phyloP scores from a whole-genome alignment of 1,140 invertebrate genomes.

The Diploscapter pachys region DNA sequence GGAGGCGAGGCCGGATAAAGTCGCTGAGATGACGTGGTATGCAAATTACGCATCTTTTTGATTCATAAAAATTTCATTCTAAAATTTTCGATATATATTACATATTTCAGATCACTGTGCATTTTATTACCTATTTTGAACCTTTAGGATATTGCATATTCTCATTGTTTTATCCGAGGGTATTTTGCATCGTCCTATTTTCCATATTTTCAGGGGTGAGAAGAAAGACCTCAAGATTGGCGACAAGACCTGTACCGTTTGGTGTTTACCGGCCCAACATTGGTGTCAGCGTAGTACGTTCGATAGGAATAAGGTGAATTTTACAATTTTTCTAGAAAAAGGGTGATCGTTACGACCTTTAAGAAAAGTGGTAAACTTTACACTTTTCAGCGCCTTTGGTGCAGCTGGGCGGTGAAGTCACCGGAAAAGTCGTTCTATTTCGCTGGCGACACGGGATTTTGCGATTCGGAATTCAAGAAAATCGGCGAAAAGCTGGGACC shows the following conservation, averaged over 20 bases:
- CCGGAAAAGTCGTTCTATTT: slow-evolving; percentile 59
- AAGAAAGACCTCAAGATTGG: slow-evolving; percentile 46
- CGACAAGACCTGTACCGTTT: slow-evolving; percentile 58
- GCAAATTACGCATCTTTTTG: too few relatives aligned
- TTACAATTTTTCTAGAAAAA: too few relatives aligned
- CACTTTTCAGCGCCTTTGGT: slow-evolving; percentile 59
- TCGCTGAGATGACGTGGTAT: slow-evolving; percentile 54
- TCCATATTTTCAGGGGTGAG: slow-evolving; percentile 62
- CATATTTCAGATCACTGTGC: too few relatives aligned
- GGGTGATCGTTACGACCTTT: too few relatives aligned
- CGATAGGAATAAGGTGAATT: slow-evolving; percentile 60
- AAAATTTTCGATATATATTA: too few relatives aligned
- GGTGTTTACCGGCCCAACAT: slow-evolving; percentile 64
- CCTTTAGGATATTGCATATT: too few relatives aligned
- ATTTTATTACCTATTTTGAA: too few relatives aligned
- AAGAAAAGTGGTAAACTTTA: not conserved
- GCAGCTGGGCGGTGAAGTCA: slow-evolving; percentile 60
- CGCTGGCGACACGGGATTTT: slow-evolving; percentile 62
- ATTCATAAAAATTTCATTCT: too few relatives aligned
- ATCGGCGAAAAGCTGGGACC: slow-evolving; percentile 61
- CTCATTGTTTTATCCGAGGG: too few relatives aligned
- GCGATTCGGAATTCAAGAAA: slow-evolving; percentile 57
- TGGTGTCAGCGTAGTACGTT: slow-evolving; percentile 60
- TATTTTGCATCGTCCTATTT: too few relatives aligned
- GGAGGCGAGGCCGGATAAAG: slow-evolving; percentile 3